Base-by-base conservation (phyloP, 2,797 vertebrate species). In the Notolepis coatsorum region DNA sequence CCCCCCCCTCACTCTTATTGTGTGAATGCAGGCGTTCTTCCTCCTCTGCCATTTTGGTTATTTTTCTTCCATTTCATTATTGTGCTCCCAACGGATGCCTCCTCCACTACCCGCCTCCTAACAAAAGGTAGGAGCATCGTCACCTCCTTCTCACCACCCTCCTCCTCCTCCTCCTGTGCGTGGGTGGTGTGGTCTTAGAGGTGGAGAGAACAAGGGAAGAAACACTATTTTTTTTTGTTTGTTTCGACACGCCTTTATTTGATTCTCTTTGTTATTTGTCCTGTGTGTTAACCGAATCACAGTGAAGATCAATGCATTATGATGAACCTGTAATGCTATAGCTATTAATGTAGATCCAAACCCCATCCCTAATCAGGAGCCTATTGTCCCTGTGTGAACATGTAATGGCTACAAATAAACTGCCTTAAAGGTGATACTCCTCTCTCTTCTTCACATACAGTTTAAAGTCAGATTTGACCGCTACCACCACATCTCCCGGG, bases 31-130 rank as follows among this genome's bases (percentile, higher is more conserved):
- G 43, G 15, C 38, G 20, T 43, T 70, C 72, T 86, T 84, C 86
- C 73, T 79, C 54, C 15, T 59, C 43, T n/a, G 33, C 43, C 37
- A 18, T 73, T 25, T 13, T 66, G 75, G 81, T 89, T 88, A 72
- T 89, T 91, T 88, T 80, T 37, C 68, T 81, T 75, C 38, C 23
- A 65, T 63, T 53, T 64, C 27, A 71, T 39, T 31, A 25, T 43
- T 20, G 12, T 56, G n/a, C n/a, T n/a, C 55, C 37, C 35, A 33
- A 37, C 18, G 38, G 51, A 72, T 42, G 42, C 20, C 37, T 35
- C 47, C 58, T n/a, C 50, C 41, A 21, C 18, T 62, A 66, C 28
- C 38, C 64, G 38, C 3, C n/a, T n/a, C n/a, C n/a, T n/a, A 62
- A 71, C 72, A 69, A 73, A 61, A 55, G 37, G n/a, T 2, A 23